Conservation (phyloP, 1,140 invertebrate genomes). For the Hydropsyche tenuis region DNA sequence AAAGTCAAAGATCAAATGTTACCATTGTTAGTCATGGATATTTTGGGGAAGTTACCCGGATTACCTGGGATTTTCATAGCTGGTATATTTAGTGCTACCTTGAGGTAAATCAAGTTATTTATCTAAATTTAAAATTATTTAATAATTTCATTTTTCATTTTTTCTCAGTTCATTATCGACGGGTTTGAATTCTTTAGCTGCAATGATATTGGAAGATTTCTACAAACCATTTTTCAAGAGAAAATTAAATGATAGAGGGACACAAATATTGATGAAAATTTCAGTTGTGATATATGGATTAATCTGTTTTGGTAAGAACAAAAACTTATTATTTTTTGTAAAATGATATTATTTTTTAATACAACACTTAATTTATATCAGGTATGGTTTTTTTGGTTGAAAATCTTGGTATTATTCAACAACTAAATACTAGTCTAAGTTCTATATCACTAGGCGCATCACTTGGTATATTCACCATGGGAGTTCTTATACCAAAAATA, state of each 20-base stretch:
- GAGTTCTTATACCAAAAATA: constrained; percentile 81
- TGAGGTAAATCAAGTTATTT: constrained; percentile 65
- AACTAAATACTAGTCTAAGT: constrained; percentile 71
- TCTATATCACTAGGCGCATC: constrained; percentile 77
- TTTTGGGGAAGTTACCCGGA: constrained; percentile 70
- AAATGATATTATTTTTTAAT: no score
- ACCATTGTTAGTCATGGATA: constrained; percentile 78
- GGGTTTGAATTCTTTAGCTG: constrained; percentile 89
- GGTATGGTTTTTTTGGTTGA: constrained; percentile 69
- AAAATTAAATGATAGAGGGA: constrained; percentile 67
- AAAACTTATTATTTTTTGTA: no score
- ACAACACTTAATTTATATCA: constrained; percentile 22
- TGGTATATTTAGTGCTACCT: constrained; percentile 79
- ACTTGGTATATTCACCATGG: constrained; percentile 81
- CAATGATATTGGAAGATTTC: constrained; percentile 85
- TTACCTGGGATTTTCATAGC: constrained; percentile 79
- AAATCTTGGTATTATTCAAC: constrained; percentile 64
- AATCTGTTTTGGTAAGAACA: constrained; percentile 64
- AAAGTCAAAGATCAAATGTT: constrained; percentile 71
- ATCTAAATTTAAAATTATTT: neutral
- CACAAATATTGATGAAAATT: constrained; percentile 71
- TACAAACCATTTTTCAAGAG: constrained; percentile 69
- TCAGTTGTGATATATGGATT: constrained; percentile 73
- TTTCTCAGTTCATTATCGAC: constrained; percentile 80
- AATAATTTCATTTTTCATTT: neutral